Evolutionary conservation across 2,797 vertebrate genomes (phyloP).

Genomic region (Geotria australis): DNA sequence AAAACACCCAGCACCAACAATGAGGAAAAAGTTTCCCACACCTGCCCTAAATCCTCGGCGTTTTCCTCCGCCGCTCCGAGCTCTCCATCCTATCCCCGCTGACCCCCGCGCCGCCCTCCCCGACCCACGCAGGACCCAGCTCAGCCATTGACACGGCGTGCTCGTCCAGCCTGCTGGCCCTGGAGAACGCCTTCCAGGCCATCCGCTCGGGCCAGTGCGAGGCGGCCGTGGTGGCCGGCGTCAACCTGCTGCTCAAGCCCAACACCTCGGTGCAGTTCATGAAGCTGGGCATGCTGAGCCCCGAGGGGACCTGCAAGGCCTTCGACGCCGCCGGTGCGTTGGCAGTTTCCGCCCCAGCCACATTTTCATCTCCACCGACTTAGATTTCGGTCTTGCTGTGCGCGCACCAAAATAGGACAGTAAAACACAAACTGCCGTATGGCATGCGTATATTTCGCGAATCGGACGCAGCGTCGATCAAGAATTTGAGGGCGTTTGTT

Average conservation of each 20-base stretch:
- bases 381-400: too few species aligned
- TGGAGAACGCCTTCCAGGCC: slow-evolving; percentile 54
- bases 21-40: not conserved
- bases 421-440: too few species aligned
- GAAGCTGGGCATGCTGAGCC: slow-evolving; percentile 80
- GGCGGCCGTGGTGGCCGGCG: slow-evolving; percentile 50
- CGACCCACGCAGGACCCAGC: slow-evolving; percentile 37
- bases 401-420: too few species aligned
- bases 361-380: too few species aligned
- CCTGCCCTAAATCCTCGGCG: not conserved
- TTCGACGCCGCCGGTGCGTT: slow-evolving; percentile 46
- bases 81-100: too few species aligned
- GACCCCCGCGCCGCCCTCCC: not conserved
- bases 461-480: too few species aligned
- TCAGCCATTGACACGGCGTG: slow-evolving; percentile 67
- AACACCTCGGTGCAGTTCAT: slow-evolving; percentile 86
- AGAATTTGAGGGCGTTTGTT: too few species aligned
- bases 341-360: too few species aligned
- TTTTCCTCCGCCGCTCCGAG: too few species aligned
- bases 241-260: slow-evolving; percentile 63
- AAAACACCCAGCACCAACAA: too few species aligned
- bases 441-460: too few species aligned
- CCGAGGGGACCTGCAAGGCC: slow-evolving; percentile 48
- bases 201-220: slow-evolving; percentile 35
- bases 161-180: slow-evolving; percentile 57